Evolutionary conservation across 2,888 invertebrate genomes (phyloP).

Genomic region (Pandemis heparana): DNA sequence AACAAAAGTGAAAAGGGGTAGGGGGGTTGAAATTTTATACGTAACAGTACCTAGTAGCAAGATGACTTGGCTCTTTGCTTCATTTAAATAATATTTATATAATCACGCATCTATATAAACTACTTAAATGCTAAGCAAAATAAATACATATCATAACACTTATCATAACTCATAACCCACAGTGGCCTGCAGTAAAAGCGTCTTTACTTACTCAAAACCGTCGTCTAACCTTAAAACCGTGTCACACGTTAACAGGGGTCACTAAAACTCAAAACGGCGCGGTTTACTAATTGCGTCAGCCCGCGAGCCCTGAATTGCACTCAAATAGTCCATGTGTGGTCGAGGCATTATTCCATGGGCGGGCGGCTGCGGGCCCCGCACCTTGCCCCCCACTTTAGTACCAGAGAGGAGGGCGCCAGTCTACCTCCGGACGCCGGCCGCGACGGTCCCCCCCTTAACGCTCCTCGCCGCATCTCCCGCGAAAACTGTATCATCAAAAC

Average conservation of each 20-base stretch:
- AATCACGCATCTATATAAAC: too few relatives aligned
- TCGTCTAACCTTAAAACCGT: neutral
- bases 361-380: conserved; percentile 57
- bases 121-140: too few relatives aligned
- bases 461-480: conserved; percentile 42
- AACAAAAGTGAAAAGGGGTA: too few relatives aligned
- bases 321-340: conserved; percentile 40
- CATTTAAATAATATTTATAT: too few relatives aligned
- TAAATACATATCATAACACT: neutral
- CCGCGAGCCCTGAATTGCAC: conserved; percentile 39
- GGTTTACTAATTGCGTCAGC: conserved; percentile 39
- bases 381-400: conserved; percentile 49
- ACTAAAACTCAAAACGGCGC: conserved; percentile 16
- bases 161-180: too few relatives aligned
- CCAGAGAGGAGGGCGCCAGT: conserved; percentile 66
- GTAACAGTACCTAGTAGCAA: too few relatives aligned
- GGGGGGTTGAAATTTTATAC: too few relatives aligned
- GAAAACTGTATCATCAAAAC: conserved; percentile 49
- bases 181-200: neutral
- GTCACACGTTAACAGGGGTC: neutral
- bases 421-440: conserved; percentile 51
- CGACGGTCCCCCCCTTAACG: conserved; percentile 46
- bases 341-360: conserved; percentile 53
- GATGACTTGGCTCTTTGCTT: too few relatives aligned
- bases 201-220: conserved; percentile 26